Base-by-base conservation (phyloP, 2,888 invertebrate species). In the Monoplex corrugatus region DNA sequence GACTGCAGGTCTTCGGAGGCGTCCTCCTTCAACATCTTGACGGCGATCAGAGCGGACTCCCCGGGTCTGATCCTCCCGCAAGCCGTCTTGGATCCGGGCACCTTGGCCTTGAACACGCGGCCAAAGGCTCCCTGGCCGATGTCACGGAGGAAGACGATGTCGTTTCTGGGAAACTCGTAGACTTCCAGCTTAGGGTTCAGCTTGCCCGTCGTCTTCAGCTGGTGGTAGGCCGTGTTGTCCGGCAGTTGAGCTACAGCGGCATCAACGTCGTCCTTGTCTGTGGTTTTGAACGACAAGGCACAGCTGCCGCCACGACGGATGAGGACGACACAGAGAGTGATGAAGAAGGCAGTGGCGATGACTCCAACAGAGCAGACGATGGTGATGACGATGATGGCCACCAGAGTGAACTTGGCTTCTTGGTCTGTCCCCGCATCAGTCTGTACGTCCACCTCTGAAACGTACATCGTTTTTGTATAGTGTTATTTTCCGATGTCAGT, bases 11-110 rank as follows among this genome's bases (percentile, higher is more conserved):
- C 99, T 95, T 98, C 98, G 63, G 98, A 98, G 28, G 99, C 99
- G 96, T 99, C 99, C 95, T 99, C 99, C 96, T 99, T 99, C 0
- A 99, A 97, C 98, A 99, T 99, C 97, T 99, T 99, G 0, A 99
- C 99, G 85, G 99, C 99, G 86, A 99, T 98, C 94, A 98, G 97
- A 5, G 98, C 98, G 94, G 98, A 98, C 95, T 98, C 98, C 23
- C 87, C 87, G 13, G 88, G 35, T 19, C 96, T 98, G 98, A 44
- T 10, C n/a, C 80, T 38, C 32, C 45, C 28, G 1, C 83, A 86
- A 32, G 87, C 88, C 10, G 90, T 88, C 44, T 84, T 88, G 16
- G 89, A 87, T 35, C 90, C 90, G 19, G 88, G 86, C 38, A 91
- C 72, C 89, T 95, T 95, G 0, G 99, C 99, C 94, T 96, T 96